phyloP scores from a whole-genome alignment of 2,888 invertebrate genomes.

The Caenorhabditis japonica region DNA sequence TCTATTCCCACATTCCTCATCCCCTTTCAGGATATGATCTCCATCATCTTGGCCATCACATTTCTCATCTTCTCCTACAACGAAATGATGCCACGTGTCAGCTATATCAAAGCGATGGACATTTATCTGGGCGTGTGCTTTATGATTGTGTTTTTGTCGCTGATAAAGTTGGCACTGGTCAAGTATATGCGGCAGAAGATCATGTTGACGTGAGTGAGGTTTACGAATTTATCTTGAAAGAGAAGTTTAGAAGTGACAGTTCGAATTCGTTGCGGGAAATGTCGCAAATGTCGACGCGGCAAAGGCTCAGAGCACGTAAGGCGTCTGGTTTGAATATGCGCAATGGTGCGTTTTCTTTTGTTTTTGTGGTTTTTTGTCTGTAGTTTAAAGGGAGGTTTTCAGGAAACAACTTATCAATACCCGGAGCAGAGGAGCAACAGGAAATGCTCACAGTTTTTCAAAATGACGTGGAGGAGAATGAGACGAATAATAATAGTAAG shows the following conservation, averaged over 20 bases:
- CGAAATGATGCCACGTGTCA: slow-evolving; percentile 77
- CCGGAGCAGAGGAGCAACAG: slow-evolving; percentile 18
- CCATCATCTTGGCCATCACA: slow-evolving; percentile 76
- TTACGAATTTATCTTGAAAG: too few species aligned
- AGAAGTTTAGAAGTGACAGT: slow-evolving; percentile 46
- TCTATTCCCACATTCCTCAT: too few species aligned
- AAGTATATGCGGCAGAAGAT: slow-evolving; percentile 75
- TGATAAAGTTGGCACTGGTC: slow-evolving; percentile 75
- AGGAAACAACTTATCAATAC: slow-evolving; percentile 2
- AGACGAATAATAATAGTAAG: slow-evolving; percentile 29
- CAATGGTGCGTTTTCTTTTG: not conserved
- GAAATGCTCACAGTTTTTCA: slow-evolving; percentile 26
- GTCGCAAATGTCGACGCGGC: slow-evolving; percentile 47
- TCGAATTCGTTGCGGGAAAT: slow-evolving; percentile 41
- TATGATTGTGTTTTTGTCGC: slow-evolving; percentile 75
- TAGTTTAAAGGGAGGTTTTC: not conserved
- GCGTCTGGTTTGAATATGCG: slow-evolving; percentile 6
- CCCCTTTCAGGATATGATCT: slow-evolving; percentile 73
- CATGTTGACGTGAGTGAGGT: slow-evolving; percentile 42
- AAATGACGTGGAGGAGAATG: slow-evolving; percentile 24
- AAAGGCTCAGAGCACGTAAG: slow-evolving; percentile 38
- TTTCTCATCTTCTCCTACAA: slow-evolving; percentile 77
- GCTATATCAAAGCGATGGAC: slow-evolving; percentile 75
- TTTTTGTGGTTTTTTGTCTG: not conserved
- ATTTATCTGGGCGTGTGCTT: slow-evolving; percentile 74